Evolutionary conservation across 2,888 invertebrate genomes (phyloP), one percentile per base, ranked within the genome.

Genomic region (Oscheius myriophilus): DNA sequence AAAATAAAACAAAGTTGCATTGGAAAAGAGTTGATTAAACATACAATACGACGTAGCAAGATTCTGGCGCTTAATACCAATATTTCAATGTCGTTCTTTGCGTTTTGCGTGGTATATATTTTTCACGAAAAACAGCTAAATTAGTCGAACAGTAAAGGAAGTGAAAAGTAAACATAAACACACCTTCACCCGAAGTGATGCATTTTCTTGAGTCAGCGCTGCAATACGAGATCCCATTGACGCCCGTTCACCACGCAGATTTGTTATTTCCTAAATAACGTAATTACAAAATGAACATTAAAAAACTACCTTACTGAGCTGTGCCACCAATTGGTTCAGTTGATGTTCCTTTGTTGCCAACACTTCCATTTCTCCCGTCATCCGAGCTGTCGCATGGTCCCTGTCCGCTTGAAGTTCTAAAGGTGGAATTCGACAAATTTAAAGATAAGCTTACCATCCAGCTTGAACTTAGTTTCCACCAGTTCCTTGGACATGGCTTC

Each of bases 181-280:
- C 3, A 33, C 33, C 43, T 67, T 53, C 16, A 49, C 33, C 11
- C 67, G 33, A 12, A 67, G 45, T 1, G 42, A 25, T 7, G 57
- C 55, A 45, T 68, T 68, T 55, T 68, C 68, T 33, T 68, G 54
- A 14, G 58, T 62, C 46, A 68, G 26, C 12, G 52, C 26, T 14
- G 61, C 41, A 23, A 68, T 23, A n/a, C 68, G 42, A 41, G 39
- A 46, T 25, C 45, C 42, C 54, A 63, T 53, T n/a, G 63, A 39
- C 14, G 41, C 42, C 21, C 54, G 39, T 52, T 63, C 63, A 16
- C 25, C 25, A 33, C 62, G 25, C 7, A 63, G 68, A 43, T 21
- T 14, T 25, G 25, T 51, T 6, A 67, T 43, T 57, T 63, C 54
- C 63, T 63, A 11, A 26, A 46, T 55, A 57, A 16, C 57, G n/a